These are phyloP conservation scores for Platorchestia sp. DNA, from an alignment of 1,140 invertebrate species.

Conservation along the genomic window DNA sequence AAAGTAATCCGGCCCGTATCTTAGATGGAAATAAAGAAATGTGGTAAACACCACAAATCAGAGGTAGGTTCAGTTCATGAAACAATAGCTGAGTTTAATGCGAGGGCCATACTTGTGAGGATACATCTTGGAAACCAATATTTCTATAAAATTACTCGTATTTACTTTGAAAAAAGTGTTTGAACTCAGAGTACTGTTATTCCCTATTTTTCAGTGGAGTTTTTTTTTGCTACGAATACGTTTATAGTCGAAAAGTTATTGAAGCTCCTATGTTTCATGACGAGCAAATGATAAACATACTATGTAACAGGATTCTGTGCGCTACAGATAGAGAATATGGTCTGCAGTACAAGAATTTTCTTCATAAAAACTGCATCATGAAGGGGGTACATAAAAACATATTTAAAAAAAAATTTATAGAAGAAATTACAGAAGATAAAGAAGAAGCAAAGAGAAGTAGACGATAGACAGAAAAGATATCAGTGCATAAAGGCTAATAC, in stretches of 20 bases:
- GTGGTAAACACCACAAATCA: not conserved
- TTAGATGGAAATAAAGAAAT: not conserved
- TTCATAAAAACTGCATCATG: too few relatives aligned
- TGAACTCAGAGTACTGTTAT: not conserved
- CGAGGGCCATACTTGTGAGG: not conserved
- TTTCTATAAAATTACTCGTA: not conserved
- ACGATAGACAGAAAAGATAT: too few relatives aligned
- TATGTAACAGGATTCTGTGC: too few relatives aligned
- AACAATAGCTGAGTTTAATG: not conserved
- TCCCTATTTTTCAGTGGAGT: not conserved
- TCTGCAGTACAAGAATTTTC: too few relatives aligned
- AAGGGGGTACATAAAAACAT: too few relatives aligned
- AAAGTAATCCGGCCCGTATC: too few relatives aligned
- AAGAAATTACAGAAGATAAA: too few relatives aligned
- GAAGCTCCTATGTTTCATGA: not conserved
- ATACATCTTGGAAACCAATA: not conserved
- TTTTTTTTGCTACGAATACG: too few relatives aligned
- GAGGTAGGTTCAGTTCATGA: not conserved
- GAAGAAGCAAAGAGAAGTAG: too few relatives aligned
- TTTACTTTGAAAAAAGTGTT: not conserved
- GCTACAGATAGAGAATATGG: too few relatives aligned
- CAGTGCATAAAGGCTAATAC: too few relatives aligned
- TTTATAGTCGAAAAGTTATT: not conserved
- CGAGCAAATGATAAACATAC: not conserved
- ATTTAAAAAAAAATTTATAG: too few relatives aligned